Conservation (phyloP, 2,888 invertebrate genomes). For the Gerris lacustris region DNA sequence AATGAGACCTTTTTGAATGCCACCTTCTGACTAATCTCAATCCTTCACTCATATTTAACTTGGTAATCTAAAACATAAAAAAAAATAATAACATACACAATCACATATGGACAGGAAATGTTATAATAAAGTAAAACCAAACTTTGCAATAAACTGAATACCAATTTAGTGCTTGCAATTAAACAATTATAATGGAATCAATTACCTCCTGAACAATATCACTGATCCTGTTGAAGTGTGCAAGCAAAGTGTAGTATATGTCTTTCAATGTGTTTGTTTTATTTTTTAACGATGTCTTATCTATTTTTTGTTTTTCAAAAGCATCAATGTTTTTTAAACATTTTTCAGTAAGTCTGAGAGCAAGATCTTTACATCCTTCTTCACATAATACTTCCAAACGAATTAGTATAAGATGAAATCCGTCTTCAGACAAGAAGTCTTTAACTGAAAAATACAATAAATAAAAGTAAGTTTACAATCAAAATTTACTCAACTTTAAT, state of each 20-base stretch:
- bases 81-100: neutral
- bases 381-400: constrained; percentile 50
- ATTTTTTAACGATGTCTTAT: constrained; percentile 18
- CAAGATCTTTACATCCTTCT: constrained; percentile 49
- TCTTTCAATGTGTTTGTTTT: constrained; percentile 47
- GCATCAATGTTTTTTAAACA: constrained; percentile 44
- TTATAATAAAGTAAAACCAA: neutral
- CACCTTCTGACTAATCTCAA: constrained; percentile 45
- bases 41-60: constrained; percentile 44
- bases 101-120: neutral
- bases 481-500: neutral
- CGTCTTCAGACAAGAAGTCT: constrained; percentile 50
- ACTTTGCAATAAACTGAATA: neutral
- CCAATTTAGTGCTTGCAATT: neutral
- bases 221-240: constrained; percentile 43
- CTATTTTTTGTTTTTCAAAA: constrained; percentile 16
- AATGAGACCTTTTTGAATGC: constrained; percentile 33
- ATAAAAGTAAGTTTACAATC: constrained; percentile 9
- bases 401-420: constrained; percentile 46
- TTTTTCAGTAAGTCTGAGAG: constrained; percentile 45
- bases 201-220: constrained; percentile 43
- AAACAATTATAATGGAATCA: constrained; percentile 23
- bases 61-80: constrained; percentile 41
- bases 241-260: constrained; percentile 47
- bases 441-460: constrained; percentile 36